Evolutionary conservation across 1,140 invertebrate species (phyloP), one percentile per base, ranked within the genome.

Genomic region (Papilio glaucus): DNA sequence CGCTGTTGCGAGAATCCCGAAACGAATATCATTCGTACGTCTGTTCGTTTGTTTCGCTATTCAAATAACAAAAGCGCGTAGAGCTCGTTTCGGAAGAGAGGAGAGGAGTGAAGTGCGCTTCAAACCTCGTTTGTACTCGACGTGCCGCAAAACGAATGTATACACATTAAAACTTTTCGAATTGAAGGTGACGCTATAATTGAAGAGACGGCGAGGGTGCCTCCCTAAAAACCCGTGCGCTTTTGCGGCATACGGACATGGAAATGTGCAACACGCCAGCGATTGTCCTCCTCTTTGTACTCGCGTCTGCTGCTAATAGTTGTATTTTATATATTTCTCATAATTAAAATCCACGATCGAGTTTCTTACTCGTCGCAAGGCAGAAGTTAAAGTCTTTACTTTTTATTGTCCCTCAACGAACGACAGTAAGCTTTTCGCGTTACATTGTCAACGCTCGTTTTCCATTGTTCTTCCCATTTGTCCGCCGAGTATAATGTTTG

Each of bases 141-240:
- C 83, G 76, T 81, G 67, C 82, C 81, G 82, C 81, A 79, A 80
- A 85, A 85, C 84, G 82, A 87, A 86, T 79, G 86, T 86, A 87
- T 83, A 90, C 85, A 91, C 88, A 89, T 90, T 90, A 87, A 90
- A 92, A 91, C 81, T 90, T 91, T 81, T 77, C 78, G 80, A 87
- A 85, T 85, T 86, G 84, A 82, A 89, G 80, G 81, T 85, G 83
- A 81, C 80, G 83, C 74, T 75, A 81, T 86, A 84, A 89, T 88
- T 88, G 81, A 84, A 79, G 76, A 79, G 76, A 77, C 72, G 60
- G 41, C 72, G 71, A 72, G 74, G 75, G 75, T 72, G 78, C 67
- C 63, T 72, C 79, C 78, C 71, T 67, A 69, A 53, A n/a, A 69
- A 74, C 72, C 21, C 37, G 53, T 71, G 72, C 61, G 71, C 73